Evolutionary conservation across 23 tunicate species (phyloP), one percentile per base, ranked within the genome.

Genomic region (Botrylloides violaceus): DNA sequence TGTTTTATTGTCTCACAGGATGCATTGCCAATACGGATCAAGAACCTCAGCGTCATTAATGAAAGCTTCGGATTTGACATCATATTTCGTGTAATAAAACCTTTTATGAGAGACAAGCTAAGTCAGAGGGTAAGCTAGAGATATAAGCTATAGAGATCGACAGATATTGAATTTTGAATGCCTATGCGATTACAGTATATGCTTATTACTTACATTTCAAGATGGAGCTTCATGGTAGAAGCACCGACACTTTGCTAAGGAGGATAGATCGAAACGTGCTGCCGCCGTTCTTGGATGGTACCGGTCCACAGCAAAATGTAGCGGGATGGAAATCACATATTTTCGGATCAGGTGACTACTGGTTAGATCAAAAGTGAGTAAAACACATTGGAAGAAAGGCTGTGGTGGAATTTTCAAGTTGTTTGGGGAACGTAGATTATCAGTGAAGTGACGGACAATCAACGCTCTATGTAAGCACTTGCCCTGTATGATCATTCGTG

Each of bases 91-190:
- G 64, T 82, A 48, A 32, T 82, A 33, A 73, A 77, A 21, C 96
- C 96, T n/a, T 88, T 88, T 38, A 65, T 88, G 49, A 88, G 81
- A 49, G 83, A 82, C 33, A 88, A 88, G 58, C 57, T 73, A 48
- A 77, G 79, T 56, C 39, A 77, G 19, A 79, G 88, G 22, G 70
- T 63, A 63, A 63, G 70, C 4, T 12, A 12, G n/a, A n/a, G n/a
- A n/a, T n/a, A n/a, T n/a, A n/a, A n/a, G n/a, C n/a, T n/a, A n/a
- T n/a, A n/a, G n/a, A n/a, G n/a, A n/a, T n/a, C n/a, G n/a, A n/a
- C n/a, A n/a, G n/a, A n/a, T n/a, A n/a, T n/a, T n/a, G n/a, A n/a
- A n/a, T n/a, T n/a, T n/a, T n/a, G n/a, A n/a, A n/a, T n/a, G n/a
- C n/a, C n/a, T n/a, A n/a, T n/a, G n/a, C n/a, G n/a, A n/a, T n/a